A percentile compares a stretch with the other conserved stretches of the same genome.
Conservation (phyloP, 1,140 invertebrate genomes). For the Radopholus similis region DNA sequence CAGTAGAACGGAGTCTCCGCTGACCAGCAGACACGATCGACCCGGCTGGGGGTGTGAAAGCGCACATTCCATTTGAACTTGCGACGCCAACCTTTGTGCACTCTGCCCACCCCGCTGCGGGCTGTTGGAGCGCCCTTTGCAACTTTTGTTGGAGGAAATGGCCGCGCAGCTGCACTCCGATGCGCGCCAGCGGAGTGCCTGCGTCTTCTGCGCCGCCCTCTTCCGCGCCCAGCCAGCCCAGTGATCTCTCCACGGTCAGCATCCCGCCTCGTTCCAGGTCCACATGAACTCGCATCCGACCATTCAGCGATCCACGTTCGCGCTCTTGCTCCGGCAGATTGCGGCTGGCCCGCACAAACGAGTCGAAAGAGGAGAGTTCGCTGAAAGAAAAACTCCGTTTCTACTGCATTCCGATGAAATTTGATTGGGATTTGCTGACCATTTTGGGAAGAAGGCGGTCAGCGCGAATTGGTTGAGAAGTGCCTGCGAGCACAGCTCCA, state of each 20-base stretch:
- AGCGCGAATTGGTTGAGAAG: neutral
- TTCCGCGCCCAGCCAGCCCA: neutral
- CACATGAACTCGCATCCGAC: neutral
- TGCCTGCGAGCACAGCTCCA: neutral
- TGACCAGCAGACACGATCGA: conserved; percentile 15
- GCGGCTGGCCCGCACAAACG: neutral
- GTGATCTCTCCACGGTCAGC: neutral
- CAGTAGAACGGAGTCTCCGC: conserved; percentile 6
- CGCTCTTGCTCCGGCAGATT: no score
- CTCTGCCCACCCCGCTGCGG: neutral
- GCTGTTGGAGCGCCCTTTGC: conserved; percentile 13
- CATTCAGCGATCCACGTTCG: neutral
- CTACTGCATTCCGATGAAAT: neutral
- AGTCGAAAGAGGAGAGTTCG: neutral
- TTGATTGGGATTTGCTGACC: neutral
- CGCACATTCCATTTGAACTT: neutral
- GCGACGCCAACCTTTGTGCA: conserved; percentile 12
- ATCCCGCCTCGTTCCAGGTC: neutral
- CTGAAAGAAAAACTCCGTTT: neutral
- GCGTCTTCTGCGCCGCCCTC: no score
- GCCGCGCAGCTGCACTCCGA: conserved; percentile 15
- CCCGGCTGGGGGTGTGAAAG: neutral
- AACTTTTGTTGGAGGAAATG: conserved; percentile 29
- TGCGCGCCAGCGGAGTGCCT: neutral
- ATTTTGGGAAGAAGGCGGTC: neutral